A percentile compares a stretch with the other conserved stretches of the same genome.
phyloP scores from a whole-genome alignment of 2,113 vertebrate species.

The Guaruba guarouba region DNA sequence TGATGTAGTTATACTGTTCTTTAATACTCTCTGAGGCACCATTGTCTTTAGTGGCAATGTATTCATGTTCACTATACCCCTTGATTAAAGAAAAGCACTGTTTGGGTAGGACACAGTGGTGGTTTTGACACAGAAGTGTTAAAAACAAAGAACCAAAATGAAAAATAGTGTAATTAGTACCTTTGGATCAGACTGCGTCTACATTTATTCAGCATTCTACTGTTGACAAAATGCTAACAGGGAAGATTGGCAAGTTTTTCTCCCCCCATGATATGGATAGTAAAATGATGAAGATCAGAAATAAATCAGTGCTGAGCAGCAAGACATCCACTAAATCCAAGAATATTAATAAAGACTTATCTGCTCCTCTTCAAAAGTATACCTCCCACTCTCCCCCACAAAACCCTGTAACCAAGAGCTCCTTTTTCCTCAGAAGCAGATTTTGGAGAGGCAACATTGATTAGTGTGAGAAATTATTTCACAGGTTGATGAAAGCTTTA shows the following conservation, averaged over 20 bases:
- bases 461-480: neutral
- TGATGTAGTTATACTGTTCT: neutral
- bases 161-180: neutral
- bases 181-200: neutral
- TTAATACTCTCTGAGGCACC: neutral
- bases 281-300: neutral
- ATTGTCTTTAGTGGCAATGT: neutral
- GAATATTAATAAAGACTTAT: neutral
- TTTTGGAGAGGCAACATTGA: neutral
- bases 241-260: neutral
- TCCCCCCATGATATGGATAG: neutral
- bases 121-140: neutral
- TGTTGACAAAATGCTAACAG: neutral
- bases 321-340: neutral
- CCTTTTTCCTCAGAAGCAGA: neutral
- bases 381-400: neutral
- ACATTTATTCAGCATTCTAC: neutral
- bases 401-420: neutral
- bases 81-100: neutral
- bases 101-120: neutral
- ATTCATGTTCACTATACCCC: neutral
- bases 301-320: neutral
- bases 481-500: neutral
- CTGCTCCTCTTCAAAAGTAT: neutral
- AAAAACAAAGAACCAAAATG: neutral